phyloP scores from a whole-genome alignment of 2,888 invertebrate genomes.

The Nasonovia ribisnigri region DNA sequence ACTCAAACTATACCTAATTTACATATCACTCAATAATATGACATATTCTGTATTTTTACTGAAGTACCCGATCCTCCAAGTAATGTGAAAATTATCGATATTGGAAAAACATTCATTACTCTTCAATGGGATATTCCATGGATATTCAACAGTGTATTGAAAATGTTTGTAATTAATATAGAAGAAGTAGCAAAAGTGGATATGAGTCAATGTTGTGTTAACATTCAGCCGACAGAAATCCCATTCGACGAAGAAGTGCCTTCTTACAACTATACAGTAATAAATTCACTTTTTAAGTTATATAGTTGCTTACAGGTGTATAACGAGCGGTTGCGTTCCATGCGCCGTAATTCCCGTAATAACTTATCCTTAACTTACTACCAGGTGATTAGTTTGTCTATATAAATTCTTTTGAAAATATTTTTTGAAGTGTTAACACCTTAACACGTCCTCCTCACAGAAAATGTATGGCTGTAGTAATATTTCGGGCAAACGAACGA shows the following conservation, averaged over 20 bases:
- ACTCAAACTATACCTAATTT: background rate
- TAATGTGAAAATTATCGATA: background rate
- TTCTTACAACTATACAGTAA: slow-evolving; percentile 37
- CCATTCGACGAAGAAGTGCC: background rate
- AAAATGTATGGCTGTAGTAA: too few species aligned
- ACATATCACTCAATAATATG: background rate
- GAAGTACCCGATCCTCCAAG: slow-evolving; percentile 22
- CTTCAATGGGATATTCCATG: slow-evolving; percentile 45
- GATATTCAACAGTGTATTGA: slow-evolving; percentile 14
- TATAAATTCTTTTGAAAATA: too few species aligned
- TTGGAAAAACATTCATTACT: background rate
- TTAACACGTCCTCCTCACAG: too few species aligned
- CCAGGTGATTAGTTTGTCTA: too few species aligned
- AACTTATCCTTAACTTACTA: background rate
- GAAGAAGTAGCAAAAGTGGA: background rate
- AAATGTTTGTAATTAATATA: slow-evolving; percentile 4
- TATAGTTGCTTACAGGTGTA: background rate
- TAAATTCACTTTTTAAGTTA: background rate
- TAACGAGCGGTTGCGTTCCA: background rate
- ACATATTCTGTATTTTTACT: background rate
- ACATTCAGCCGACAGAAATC: background rate
- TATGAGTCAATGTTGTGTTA: slow-evolving; percentile 7
- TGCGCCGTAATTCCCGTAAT: background rate
- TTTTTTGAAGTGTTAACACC: too few species aligned
- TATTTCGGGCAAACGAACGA: too few species aligned